These are phyloP conservation scores for Odobenus rosmarus DNA, from an alignment of 2,113 vertebrate genomes.

Conservation along the genomic window DNA sequence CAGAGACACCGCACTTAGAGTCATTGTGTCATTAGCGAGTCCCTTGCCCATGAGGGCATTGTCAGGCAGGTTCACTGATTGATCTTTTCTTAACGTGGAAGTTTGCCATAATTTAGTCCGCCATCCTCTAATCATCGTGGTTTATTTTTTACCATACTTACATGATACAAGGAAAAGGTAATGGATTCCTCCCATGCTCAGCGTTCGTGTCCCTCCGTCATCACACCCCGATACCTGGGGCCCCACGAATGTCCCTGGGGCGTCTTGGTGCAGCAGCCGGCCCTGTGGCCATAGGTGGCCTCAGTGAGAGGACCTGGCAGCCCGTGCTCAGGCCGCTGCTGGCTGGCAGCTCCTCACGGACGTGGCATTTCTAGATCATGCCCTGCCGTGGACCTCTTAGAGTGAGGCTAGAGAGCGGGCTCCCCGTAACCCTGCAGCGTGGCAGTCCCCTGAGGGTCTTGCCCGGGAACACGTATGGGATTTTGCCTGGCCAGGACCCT, in stretches of 20 bases:
- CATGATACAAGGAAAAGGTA: accelerated
- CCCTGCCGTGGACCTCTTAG: accelerated
- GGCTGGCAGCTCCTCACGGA: accelerated
- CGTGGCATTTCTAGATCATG: accelerated
- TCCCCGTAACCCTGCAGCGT: accelerated
- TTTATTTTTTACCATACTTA: neutral
- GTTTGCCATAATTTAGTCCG: accelerated
- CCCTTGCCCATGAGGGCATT: neutral
- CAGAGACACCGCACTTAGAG: neutral
- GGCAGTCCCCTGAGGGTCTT: neutral
- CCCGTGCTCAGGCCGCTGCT: accelerated
- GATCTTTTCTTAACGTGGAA: neutral
- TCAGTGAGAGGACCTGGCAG: neutral
- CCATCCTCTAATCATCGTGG: accelerated
- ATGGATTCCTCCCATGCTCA: neutral
- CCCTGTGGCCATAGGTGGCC: neutral
- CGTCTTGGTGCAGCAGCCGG: accelerated
- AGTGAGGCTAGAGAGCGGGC: neutral
- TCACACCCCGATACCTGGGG: no score
- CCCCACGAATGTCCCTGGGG: neutral
- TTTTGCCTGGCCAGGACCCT: neutral
- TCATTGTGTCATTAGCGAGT: neutral
- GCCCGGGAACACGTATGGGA: accelerated
- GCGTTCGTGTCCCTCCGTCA: accelerated
- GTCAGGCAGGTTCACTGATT: neutral